Evolutionary conservation across 1,140 invertebrate species (phyloP).

Genomic region (Zaprionus africanus): DNA sequence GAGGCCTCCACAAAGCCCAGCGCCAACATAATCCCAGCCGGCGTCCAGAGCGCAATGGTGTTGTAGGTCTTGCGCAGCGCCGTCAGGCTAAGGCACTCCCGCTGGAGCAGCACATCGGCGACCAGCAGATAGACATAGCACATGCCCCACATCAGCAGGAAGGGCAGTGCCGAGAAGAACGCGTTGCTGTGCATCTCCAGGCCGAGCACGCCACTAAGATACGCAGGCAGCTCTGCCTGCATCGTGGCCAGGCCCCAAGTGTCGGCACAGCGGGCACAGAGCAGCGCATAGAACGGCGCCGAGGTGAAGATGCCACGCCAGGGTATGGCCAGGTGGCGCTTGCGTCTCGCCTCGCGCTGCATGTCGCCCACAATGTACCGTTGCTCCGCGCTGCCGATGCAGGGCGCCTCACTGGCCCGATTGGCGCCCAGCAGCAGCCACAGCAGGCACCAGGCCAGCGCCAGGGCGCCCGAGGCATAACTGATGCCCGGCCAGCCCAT

Average conservation of each 20-base stretch:
- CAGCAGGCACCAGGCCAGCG: slow-evolving; percentile 87
- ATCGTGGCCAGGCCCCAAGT: slow-evolving; percentile 98
- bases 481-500: slow-evolving; percentile 92
- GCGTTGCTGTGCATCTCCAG: slow-evolving; percentile 92
- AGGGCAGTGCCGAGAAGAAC: slow-evolving; percentile 91
- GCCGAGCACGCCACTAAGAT: slow-evolving; percentile 92
- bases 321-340: slow-evolving; percentile 85
- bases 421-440: slow-evolving; percentile 89
- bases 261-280: slow-evolving; percentile 93
- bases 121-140: slow-evolving; percentile 88
- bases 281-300: slow-evolving; percentile 92
- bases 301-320: slow-evolving; percentile 93
- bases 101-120: slow-evolving; percentile 87
- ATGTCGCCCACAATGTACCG: slow-evolving; percentile 86
- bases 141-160: slow-evolving; percentile 89
- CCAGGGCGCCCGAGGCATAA: slow-evolving; percentile 89
- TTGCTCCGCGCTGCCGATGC: slow-evolving; percentile 87
- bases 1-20: slow-evolving; percentile 86
- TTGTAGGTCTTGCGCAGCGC: slow-evolving; percentile 89
- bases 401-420: slow-evolving; percentile 86
- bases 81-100: slow-evolving; percentile 85
- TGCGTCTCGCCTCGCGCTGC: slow-evolving; percentile 39
- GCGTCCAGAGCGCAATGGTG: slow-evolving; percentile 87
- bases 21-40: slow-evolving; percentile 87
- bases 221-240: slow-evolving; percentile 95